Evolutionary conservation across 1,140 invertebrate species (phyloP), one percentile per base, ranked within the genome.

Genomic region (Drosophila subpulchrella): DNA sequence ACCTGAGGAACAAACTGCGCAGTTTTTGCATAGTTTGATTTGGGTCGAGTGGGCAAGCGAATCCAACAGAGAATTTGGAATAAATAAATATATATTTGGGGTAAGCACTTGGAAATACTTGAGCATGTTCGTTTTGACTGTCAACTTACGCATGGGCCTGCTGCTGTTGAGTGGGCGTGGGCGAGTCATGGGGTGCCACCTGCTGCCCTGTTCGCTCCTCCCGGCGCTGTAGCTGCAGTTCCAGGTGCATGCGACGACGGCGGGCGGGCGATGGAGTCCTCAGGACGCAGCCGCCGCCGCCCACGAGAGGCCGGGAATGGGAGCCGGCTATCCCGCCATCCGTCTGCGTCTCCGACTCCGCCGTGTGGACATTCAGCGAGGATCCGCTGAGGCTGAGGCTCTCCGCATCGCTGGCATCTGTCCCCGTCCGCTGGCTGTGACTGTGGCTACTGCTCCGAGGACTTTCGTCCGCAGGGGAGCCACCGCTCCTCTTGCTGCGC

Each of bases 11-110:
- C 75, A 91, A 81, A 74, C 89, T 91, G 75, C 90, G 81, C 74
- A 91, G 66, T 91, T 91, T 91, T 80, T 91, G 90, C 90, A 91
- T 91, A 78, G 71, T 91, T 85, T 56, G 79, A 76, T 63, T 65
- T 58, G 32, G 34, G 13, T 5, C 8, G 30, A 24, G 8, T 51
- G 53, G 47, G 46, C 8, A 15, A 20, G 38, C 34, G 32, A 41
- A 72, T 65, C 74, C 80, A 72, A 89, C 81, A 44, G 66, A 78
- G 59, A 90, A 86, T 86, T 91, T 91, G 63, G 75, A 71, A 58
- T 73, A 58, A 55, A 67, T 4, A 54, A 60, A 71, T 46, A 12
- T 50, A 34, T 46, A 39, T 54, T 41, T 65, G 24, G 20, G 47
- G 13, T 61, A 36, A 48, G 67, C 42, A 50, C 20, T 73, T 63